Conservation (phyloP, 2,797 vertebrate species). For the Acanthurus leucopareius region DNA sequence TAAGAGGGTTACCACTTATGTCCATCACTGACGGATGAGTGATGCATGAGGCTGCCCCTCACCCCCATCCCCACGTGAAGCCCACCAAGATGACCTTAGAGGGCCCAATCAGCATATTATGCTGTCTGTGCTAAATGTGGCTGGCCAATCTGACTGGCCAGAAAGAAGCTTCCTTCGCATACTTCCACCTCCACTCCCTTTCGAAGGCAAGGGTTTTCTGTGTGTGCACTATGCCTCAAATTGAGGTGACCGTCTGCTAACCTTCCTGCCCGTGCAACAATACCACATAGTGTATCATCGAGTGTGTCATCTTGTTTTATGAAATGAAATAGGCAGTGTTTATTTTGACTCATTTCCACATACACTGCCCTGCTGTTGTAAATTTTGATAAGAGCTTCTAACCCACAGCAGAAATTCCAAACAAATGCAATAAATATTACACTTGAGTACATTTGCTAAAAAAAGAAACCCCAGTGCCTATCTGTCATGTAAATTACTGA, state of each 20-base stretch:
- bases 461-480: neutral
- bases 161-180: conserved; percentile 27
- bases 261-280: too few species aligned
- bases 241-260: neutral
- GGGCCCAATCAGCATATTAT: conserved; percentile 52
- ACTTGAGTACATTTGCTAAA: neutral
- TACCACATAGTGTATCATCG: too few species aligned
- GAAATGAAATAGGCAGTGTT: neutral
- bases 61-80: conserved; percentile 19
- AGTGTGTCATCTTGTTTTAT: neutral
- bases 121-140: conserved; percentile 19
- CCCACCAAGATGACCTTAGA: conserved; percentile 70
- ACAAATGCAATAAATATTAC: neutral
- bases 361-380: neutral
- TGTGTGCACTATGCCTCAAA: conserved; percentile 13
- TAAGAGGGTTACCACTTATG: conserved; percentile 49
- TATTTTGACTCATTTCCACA: neutral
- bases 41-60: conserved; percentile 42
- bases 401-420: conserved; percentile 16
- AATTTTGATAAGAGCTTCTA: conserved; percentile 3
- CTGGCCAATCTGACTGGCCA: conserved; percentile 16
- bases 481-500: conserved; percentile 14
- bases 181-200: conserved; percentile 14
- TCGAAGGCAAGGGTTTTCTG: conserved; percentile 2
- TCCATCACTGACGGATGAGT: conserved; percentile 43